Evolutionary conservation across 2,888 invertebrate species (phyloP), one percentile per base, ranked within the genome.

Genomic region (Scaptomyza polygonia): DNA sequence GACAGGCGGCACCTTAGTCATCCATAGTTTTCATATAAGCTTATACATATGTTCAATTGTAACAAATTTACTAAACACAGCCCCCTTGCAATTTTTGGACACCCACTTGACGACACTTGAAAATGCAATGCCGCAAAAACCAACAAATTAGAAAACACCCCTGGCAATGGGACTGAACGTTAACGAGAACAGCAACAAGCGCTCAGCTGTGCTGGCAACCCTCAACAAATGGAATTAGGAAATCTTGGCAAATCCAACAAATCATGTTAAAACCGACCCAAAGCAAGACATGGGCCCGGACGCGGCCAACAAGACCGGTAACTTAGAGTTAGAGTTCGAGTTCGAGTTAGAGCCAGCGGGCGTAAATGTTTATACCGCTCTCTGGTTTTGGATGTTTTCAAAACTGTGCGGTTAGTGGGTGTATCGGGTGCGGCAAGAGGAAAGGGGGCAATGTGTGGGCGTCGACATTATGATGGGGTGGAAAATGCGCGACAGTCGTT

Each of bases 201-300:
- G 44, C 29, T 36, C 62, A 68, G 68, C 56, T 62, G 76, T 56
- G 45, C 14, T 61, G 72, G 49, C 77, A 79, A 74, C 86, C 85
- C 82, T 70, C 54, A 5, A 69, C 79, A 88, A 90, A 89, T 89
- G 74, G 82, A 89, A 89, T 89, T 89, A 90, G 89, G 88, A 89
- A 89, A 89, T 89, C 84, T 76, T 81, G 79, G 66, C 77, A 88
- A 88, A 89, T 82, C 86, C 79, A 72, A 82, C 78, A 84, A 89
- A 90, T 88, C 89, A 83, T 88, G 87, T 89, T 90, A 89, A 86
- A 88, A 84, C 72, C 79, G 70, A 73, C 77, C 80, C 68, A 69
- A 56, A 62, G 16, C 39, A 39, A 39, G 55, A 44, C 43, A 54
- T 58, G 48, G 57, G 51, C 56, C 48, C 36, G n/a, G n/a, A n/a